These are phyloP conservation scores for Agrilus cyanescens DNA, from an alignment of 2,888 invertebrate genomes.

Conservation along the genomic window DNA sequence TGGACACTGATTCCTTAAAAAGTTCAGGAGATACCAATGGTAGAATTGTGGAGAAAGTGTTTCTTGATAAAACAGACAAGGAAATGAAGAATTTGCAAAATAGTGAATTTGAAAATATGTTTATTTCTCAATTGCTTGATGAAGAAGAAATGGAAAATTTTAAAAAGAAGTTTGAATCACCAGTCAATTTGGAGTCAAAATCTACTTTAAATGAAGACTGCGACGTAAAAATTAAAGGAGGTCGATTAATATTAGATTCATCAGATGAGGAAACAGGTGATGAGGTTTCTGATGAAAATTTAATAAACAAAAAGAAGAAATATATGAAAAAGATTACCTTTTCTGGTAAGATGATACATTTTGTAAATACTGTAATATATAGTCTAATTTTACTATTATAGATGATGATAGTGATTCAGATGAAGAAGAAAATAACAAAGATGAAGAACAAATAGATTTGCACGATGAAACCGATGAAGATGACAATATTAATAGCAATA, in stretches of 20 bases:
- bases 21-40: neutral
- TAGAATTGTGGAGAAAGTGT: neutral
- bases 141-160: conserved; percentile 28
- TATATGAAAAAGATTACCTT: conserved; percentile 36
- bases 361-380: conserved; percentile 1
- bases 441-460: conserved; percentile 28
- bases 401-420: conserved; percentile 26
- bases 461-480: conserved; percentile 27
- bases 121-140: conserved; percentile 28
- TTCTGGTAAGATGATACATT: conserved; percentile 32
- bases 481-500: conserved; percentile 21
- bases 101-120: conserved; percentile 23
- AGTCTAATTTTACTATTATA: conserved; percentile 16
- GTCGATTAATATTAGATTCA: conserved; percentile 19
- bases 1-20: too few relatives aligned
- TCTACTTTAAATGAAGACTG: neutral
- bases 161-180: conserved; percentile 26
- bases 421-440: conserved; percentile 16
- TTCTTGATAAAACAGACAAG: conserved; percentile 1
- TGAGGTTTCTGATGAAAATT: conserved; percentile 11
- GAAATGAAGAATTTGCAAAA: conserved; percentile 22
- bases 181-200: conserved; percentile 9
- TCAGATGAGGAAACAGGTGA: conserved; percentile 31
- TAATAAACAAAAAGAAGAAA: conserved; percentile 19
- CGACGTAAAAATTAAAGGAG: conserved; percentile 5